Conservation (phyloP, 1,140 invertebrate genomes). For the Euschistus heros region DNA sequence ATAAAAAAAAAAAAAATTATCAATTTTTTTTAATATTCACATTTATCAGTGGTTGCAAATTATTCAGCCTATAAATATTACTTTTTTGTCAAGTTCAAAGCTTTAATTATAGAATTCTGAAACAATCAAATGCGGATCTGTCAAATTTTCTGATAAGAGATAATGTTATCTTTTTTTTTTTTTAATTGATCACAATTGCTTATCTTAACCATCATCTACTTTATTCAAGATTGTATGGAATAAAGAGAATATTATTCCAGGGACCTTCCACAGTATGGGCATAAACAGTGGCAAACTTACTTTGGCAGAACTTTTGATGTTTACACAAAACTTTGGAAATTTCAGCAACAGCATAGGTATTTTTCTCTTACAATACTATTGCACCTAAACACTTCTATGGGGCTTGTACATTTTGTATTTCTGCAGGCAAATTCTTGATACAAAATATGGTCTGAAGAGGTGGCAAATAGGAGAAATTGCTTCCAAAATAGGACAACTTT, state of each 20-base stretch:
- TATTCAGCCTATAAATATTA: too few relatives aligned
- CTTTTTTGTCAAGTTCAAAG: too few relatives aligned
- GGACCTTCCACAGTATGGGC: slow-evolving; percentile 91
- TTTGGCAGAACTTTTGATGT: slow-evolving; percentile 96
- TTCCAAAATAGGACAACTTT: slow-evolving; percentile 96
- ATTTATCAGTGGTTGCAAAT: too few relatives aligned
- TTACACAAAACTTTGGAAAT: slow-evolving; percentile 97
- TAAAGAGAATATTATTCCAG: slow-evolving; percentile 41
- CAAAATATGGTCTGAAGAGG: slow-evolving; percentile 88
- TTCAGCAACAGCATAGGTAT: slow-evolving; percentile 91
- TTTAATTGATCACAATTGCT: neutral
- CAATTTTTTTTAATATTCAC: too few relatives aligned
- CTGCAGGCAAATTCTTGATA: slow-evolving; percentile 68
- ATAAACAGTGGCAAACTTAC: slow-evolving; percentile 96
- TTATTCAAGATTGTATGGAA: neutral
- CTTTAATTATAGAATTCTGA: too few relatives aligned
- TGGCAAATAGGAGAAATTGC: slow-evolving; percentile 99
- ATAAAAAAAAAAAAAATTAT: too few relatives aligned
- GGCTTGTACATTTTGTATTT: slow-evolving; percentile 26
- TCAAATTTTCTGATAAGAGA: neutral
- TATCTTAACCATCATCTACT: neutral
- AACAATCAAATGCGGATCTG: too few relatives aligned
- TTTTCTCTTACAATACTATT: slow-evolving; percentile 19
- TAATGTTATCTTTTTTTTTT: neutral
- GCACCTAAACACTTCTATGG: neutral